These are phyloP conservation scores for Heterocephalus glaber DNA, from an alignment of 2,113 vertebrate species.

Conservation along the genomic window DNA sequence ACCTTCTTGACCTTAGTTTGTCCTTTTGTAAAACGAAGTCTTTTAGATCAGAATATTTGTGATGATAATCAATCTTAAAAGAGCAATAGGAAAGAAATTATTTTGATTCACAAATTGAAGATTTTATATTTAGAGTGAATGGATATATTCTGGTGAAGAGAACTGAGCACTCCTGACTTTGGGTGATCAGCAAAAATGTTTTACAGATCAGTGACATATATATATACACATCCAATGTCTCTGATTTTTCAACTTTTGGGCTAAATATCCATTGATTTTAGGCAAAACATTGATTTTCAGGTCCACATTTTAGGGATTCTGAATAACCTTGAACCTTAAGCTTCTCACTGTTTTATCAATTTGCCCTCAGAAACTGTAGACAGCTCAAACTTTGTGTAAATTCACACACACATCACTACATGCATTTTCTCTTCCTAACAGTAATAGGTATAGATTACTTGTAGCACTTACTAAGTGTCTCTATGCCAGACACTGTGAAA, in stretches of 20 bases:
- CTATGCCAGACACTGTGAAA: not conserved
- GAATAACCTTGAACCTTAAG: not conserved
- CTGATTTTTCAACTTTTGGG: not conserved
- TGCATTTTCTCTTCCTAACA: not conserved
- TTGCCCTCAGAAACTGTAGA: not conserved
- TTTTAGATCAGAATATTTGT: not conserved
- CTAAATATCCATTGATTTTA: not conserved
- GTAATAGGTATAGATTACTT: not conserved
- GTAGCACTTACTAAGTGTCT: not conserved
- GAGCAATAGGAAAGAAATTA: slow-evolving; percentile 16
- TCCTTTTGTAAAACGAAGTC: slow-evolving; percentile 24
- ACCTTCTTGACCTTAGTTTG: not conserved
- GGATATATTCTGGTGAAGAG: not conserved
- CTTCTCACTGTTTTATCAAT: not conserved
- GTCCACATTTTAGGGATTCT: not conserved
- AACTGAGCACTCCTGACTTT: not conserved
- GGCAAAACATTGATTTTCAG: not conserved
- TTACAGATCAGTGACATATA: not conserved
- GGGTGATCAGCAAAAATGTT: not conserved
- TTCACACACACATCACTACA: not conserved
- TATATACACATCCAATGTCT: not conserved
- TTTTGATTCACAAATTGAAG: not conserved
- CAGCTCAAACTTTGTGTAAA: not conserved
- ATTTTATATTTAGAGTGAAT: not conserved
- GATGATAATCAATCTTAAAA: not conserved